Base-by-base conservation (phyloP, 2,888 invertebrate genomes). In the Chromoteleia sp. region DNA sequence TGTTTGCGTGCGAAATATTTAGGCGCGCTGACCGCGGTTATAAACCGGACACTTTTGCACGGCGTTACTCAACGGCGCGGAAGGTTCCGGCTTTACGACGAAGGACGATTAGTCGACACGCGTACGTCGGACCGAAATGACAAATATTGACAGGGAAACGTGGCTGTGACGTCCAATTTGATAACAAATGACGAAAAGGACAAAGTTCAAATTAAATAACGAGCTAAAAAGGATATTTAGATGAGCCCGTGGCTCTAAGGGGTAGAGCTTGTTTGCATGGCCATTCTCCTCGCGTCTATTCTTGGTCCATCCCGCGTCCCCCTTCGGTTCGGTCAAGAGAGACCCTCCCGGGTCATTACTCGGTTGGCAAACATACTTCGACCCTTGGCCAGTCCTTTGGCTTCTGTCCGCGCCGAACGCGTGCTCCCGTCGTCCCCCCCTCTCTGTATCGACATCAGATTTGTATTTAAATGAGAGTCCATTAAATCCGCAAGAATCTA, bases 401-500 rank as follows among this genome's bases (percentile, higher is more conserved):
- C 70, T 78, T 75, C 48, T 78, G 58, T 80, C 65, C 80, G 58
- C 75, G 63, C 78, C 61, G 71, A 81, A 77, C 82, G 80, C 81
- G 73, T 80, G 58, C 65, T 80, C 76, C 78, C 74, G 77, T 65
- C 59, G 81, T 82, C 88, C 85, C 86, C n/a, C n/a, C n/a, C n/a
- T n/a, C n/a, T n/a, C 85, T 89, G 89, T 91, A 91, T 91, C 89
- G 89, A 87, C 88, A 89, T 87, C 89, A 91, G 91, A 91, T 91
- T 91, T 91, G 90, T 91, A 91, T 91, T 92, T 91, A 92, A 92
- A 92, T 91, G 91, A 92, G 91, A 88, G 85, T 86, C 90, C 89
- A 91, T 92, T 91, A 91, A 89, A 80, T 89, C 88, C 87, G 85
- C 84, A 84, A 86, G 89, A 88, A 92, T 91, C 91, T 92, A 91